These are phyloP conservation scores for Carcharodon carcharias DNA, from an alignment of 2,797 vertebrate genomes.

Conservation along the genomic window DNA sequence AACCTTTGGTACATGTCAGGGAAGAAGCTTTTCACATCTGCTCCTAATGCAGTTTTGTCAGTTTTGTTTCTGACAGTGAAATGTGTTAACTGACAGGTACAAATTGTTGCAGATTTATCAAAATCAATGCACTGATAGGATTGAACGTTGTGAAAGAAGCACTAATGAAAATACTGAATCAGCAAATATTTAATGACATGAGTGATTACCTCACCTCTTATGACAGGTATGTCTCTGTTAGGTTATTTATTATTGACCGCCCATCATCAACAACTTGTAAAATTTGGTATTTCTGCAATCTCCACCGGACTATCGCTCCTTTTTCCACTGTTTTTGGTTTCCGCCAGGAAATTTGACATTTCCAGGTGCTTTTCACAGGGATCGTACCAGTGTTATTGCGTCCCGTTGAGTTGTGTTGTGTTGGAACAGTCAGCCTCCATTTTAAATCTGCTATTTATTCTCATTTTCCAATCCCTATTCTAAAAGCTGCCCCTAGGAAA, in stretches of 20 bases:
- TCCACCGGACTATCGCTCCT: not conserved
- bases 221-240: not conserved
- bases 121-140: conserved; percentile 14
- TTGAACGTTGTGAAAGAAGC: not conserved
- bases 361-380: not conserved
- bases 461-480: not conserved
- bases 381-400: not conserved
- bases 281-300: not conserved
- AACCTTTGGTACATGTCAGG: not conserved
- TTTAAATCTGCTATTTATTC: conserved; percentile 4
- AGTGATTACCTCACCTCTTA: not conserved
- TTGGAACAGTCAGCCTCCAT: not conserved
- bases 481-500: not conserved
- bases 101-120: conserved; percentile 21
- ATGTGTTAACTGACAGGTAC: conserved; percentile 14
- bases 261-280: not conserved
- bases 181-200: not conserved
- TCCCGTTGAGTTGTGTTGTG: not conserved
- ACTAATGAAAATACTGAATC: not conserved
- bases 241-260: not conserved
- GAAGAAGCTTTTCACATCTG: not conserved
- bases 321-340: not conserved
- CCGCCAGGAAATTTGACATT: not conserved
- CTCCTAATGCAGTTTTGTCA: not conserved
- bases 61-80: not conserved